Base-by-base conservation (phyloP, 2,888 invertebrate species). In the Tiliacea aurago region DNA sequence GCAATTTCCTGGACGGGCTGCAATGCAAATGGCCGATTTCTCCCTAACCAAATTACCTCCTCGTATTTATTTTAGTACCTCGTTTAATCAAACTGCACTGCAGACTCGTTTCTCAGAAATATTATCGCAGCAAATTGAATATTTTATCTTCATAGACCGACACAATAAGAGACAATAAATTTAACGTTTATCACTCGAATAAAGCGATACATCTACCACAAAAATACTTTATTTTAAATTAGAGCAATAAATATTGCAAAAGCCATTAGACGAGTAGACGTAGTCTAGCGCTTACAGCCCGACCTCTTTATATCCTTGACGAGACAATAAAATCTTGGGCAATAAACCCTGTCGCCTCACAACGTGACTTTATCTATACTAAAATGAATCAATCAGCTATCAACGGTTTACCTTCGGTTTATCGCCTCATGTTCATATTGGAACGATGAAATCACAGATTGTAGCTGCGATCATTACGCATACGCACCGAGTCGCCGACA, bases 341-440 rank as follows among this genome's bases (percentile, higher is more conserved):
- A 86, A 88, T 93, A 94, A 94, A 93, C 84, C 84, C 80, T 83
- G 89, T 88, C 89, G 87, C 81, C 87, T 86, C 80, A 71, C 85
- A 86, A 89, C 90, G 91, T 88, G 91, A 90, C 90, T 93, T 91
- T 93, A 92, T 93, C 91, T 90, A 84, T 88, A 89, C 87, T 89
- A 89, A 91, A 93, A 93, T 94, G 91, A 94, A 94, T 94, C 94
- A 94, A 93, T 94, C 93, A 91, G 83, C 89, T 88, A 91, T 92
- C 91, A 93, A 91, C 88, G 78, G 81, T 84, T 84, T 87, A 88
- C 87, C 90, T 86, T 86, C 88, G 85, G 83, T 90, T 92, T 89
- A 92, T 90, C 87, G 89, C 75, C 55, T 79, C 83, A 84, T 84
- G 86, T 86, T 89, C 86, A 84, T 87, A 84, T 81, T 78, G 81